Percentiles rank a stretch among this genome's conserved stretches.
phyloP scores from a whole-genome alignment of 2,888 invertebrate species.

The Troides aeacus region DNA sequence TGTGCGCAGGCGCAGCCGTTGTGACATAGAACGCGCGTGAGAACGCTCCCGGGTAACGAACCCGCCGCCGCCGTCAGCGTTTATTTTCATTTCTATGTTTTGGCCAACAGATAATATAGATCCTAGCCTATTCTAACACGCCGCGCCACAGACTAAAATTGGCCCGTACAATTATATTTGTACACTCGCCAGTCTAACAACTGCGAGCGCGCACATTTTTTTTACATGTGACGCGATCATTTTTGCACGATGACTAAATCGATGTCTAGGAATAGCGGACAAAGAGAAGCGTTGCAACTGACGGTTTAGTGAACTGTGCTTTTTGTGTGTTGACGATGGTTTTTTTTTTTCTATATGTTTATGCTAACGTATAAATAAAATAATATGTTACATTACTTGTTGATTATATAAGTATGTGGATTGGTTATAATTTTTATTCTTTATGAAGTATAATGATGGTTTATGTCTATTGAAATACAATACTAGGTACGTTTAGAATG shows the following conservation, averaged over 20 bases:
- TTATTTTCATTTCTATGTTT: constrained; percentile 62
- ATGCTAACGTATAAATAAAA: not conserved
- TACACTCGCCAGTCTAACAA: constrained; percentile 34
- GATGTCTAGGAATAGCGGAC: constrained; percentile 40
- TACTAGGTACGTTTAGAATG: not conserved
- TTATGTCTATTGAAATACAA: not conserved
- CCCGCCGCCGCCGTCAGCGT: constrained; percentile 46
- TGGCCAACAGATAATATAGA: constrained; percentile 40
- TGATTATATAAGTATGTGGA: too few relatives aligned
- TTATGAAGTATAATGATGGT: too few relatives aligned
- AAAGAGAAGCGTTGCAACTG: constrained; percentile 48
- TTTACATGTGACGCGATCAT: constrained; percentile 42
- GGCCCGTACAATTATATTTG: constrained; percentile 37
- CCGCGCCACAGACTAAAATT: constrained; percentile 38
- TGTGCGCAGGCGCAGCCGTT: constrained; percentile 41
- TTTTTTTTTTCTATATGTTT: not conserved
- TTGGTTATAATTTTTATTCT: too few relatives aligned
- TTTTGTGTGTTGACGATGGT: constrained; percentile 12
- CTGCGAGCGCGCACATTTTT: constrained; percentile 30
- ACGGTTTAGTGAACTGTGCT: constrained; percentile 49
- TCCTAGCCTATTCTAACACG: constrained; percentile 29
- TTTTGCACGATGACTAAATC: constrained; percentile 45
- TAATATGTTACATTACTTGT: not conserved
- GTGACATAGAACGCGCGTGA: constrained; percentile 60
- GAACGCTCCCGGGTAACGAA: constrained; percentile 65